Evolutionary conservation across 2,797 vertebrate species (phyloP).

Genomic region (Characodon lateralis): DNA sequence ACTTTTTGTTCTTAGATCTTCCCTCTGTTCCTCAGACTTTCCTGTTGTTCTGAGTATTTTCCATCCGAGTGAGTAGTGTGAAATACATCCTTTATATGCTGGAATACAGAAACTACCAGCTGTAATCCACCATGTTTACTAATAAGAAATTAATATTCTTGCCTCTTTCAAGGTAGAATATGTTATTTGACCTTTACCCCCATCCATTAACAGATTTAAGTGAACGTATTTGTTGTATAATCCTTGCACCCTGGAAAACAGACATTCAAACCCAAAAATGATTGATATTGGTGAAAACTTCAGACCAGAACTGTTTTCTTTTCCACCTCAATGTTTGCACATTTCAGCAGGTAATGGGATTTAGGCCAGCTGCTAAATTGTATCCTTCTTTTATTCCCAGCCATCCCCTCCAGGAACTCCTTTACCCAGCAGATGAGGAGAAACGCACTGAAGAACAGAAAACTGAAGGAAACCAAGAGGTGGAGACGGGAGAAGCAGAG

Average conservation of each 20-base stretch:
- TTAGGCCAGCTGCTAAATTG: constrained; percentile 11
- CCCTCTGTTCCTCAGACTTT: too few relatives aligned
- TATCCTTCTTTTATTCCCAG: constrained; percentile 62
- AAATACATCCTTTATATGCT: too few relatives aligned
- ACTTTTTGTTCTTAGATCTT: too few relatives aligned
- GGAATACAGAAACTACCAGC: too few relatives aligned
- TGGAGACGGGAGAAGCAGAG: constrained; percentile 76
- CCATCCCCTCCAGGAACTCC: constrained; percentile 81
- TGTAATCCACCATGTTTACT: too few relatives aligned
- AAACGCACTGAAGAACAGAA: constrained; percentile 78
- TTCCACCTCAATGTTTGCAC: background rate
- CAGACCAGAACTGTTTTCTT: background rate
- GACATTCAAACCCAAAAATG: background rate
- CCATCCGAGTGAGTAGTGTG: too few relatives aligned
- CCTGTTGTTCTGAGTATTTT: too few relatives aligned
- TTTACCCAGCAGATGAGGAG: constrained; percentile 83
- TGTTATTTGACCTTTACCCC: too few relatives aligned
- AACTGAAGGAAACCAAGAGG: constrained; percentile 73
- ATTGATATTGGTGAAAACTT: background rate
- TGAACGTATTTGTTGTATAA: background rate
- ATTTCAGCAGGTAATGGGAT: background rate
- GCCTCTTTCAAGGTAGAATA: too few relatives aligned
- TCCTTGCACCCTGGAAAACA: background rate
- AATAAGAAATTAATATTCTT: too few relatives aligned
- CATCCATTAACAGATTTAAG: background rate